Percentiles rank a stretch among this genome's conserved stretches.
phyloP scores from a whole-genome alignment of 2,888 invertebrate genomes.

The Oxytorus armatus region DNA sequence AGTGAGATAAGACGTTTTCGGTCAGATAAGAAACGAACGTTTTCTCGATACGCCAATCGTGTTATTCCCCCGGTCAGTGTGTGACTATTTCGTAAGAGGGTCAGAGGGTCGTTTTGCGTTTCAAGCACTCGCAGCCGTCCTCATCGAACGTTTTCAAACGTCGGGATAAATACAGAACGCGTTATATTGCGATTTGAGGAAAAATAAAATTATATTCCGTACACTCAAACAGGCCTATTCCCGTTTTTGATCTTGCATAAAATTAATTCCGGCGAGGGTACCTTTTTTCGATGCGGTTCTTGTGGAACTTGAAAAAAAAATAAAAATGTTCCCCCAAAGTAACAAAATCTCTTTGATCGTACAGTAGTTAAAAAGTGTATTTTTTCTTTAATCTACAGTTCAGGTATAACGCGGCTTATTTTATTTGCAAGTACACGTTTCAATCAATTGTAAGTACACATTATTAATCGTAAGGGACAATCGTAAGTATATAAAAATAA shows the following conservation, averaged over 20 bases:
- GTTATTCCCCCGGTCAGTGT: neutral
- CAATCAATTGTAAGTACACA: no score
- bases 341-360: no score
- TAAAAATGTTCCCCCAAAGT: no score
- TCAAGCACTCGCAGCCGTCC: conserved; percentile 18
- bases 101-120: conserved; percentile 57
- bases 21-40: conserved; percentile 45
- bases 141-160: conserved; percentile 11
- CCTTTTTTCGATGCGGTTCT: no score
- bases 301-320: no score
- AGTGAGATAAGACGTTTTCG: conserved; percentile 36
- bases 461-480: no score
- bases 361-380: no score
- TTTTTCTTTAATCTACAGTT: no score
- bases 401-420: conserved; percentile 35
- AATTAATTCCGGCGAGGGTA: no score
- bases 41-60: conserved; percentile 27
- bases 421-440: conserved; percentile 50
- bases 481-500: conserved; percentile 64
- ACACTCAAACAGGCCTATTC: neutral
- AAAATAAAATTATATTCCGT: conserved; percentile 24
- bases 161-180: conserved; percentile 1
- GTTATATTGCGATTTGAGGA: no score
- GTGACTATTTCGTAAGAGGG: no score
- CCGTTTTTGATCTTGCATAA: neutral